Evolutionary conservation across 2,113 vertebrate species (phyloP).

Genomic region (Polypterus senegalus): DNA sequence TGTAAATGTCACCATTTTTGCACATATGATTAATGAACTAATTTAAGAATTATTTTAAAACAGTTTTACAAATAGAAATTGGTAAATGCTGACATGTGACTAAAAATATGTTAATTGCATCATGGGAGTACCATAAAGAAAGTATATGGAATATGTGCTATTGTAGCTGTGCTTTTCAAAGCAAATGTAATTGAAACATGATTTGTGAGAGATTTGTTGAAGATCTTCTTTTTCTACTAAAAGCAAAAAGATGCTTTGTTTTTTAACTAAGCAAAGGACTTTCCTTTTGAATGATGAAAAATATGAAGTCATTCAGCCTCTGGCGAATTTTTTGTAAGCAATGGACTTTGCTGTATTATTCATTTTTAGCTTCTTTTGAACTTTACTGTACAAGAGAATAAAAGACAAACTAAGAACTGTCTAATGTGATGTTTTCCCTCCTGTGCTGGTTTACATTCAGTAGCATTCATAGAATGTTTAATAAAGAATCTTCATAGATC

Average conservation of each 20-base stretch:
- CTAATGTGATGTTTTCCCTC: conserved; percentile 49
- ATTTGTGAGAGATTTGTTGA: background rate
- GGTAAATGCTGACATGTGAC: no score
- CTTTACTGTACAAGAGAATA: conserved; percentile 53
- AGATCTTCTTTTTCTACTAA: background rate
- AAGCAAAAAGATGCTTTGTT: conserved; percentile 1
- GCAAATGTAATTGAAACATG: background rate
- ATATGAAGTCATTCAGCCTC: conserved; percentile 45
- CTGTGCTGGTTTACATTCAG: conserved; percentile 49
- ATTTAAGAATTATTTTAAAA: no score
- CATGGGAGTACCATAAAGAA: no score
- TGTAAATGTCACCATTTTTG: no score
- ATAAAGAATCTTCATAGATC: conserved; percentile 30
- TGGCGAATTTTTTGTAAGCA: conserved; percentile 27
- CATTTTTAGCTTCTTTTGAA: conserved; percentile 52
- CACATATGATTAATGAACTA: no score
- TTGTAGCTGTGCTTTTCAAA: background rate
- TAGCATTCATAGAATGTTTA: conserved; percentile 36
- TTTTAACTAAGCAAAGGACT: conserved; percentile 27
- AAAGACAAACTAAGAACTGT: conserved; percentile 38
- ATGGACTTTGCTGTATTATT: conserved; percentile 44
- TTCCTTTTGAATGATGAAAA: conserved; percentile 42
- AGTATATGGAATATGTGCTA: no score
- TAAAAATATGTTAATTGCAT: no score
- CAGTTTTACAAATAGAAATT: no score